Percentiles rank a stretch among this genome's conserved stretches.
phyloP scores from a whole-genome alignment of 1,140 invertebrate species.

The Gonatopus flavifemur region DNA sequence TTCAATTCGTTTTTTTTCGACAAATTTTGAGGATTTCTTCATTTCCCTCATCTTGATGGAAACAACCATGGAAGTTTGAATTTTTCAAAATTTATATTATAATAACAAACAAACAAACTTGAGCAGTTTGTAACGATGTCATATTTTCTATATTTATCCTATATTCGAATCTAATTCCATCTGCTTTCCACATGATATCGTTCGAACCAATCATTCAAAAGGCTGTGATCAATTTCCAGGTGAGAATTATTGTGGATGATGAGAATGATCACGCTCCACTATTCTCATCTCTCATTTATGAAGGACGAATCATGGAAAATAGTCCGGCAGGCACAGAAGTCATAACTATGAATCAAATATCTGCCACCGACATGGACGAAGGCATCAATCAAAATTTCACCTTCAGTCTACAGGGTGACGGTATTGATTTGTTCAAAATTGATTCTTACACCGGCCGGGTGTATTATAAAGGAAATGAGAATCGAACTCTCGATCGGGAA shows the following conservation, averaged over 20 bases:
- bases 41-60: no score
- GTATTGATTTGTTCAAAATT: constrained; percentile 75
- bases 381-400: constrained; percentile 75
- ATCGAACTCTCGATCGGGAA: constrained; percentile 70
- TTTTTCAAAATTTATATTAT: no score
- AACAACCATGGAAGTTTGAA: no score
- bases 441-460: constrained; percentile 69
- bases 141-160: no score
- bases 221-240: no score
- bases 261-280: constrained; percentile 89
- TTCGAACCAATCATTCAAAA: no score
- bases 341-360: constrained; percentile 66
- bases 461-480: constrained; percentile 59
- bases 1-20: no score
- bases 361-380: constrained; percentile 76
- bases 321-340: constrained; percentile 72
- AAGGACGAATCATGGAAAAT: constrained; percentile 81
- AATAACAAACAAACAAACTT: no score
- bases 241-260: constrained; percentile 79
- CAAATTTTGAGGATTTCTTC: no score
- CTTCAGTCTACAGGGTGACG: constrained; percentile 74
- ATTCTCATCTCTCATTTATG: constrained; percentile 72
- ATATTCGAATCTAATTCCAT: no score
- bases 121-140: no score
- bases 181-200: no score